phyloP scores from a whole-genome alignment of 2,797 vertebrate species.

The Euthynnus affinis region DNA sequence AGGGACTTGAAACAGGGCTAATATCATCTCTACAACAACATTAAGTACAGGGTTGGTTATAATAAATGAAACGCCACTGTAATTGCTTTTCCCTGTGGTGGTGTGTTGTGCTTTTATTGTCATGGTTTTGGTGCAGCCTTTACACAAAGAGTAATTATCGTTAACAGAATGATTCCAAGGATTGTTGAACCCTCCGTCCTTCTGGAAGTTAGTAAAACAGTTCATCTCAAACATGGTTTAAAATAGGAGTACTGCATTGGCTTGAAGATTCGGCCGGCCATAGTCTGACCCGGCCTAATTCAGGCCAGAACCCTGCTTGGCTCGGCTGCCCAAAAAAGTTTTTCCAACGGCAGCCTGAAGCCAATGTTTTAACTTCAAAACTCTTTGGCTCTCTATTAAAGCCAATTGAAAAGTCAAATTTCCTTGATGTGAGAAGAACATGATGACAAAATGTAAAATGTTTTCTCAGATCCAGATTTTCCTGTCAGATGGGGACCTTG shows the following conservation, averaged over 20 bases:
- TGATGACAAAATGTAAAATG: conserved; percentile 8
- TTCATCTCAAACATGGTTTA: conserved; percentile 10
- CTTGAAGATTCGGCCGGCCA: neutral
- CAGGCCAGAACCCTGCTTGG: neutral
- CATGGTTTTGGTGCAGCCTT: conserved; percentile 35
- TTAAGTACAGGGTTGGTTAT: conserved; percentile 44
- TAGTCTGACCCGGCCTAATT: conserved; percentile 12
- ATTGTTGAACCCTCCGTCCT: conserved; percentile 17
- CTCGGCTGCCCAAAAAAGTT: neutral
- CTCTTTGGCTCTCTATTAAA: neutral
- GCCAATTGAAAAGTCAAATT: neutral
- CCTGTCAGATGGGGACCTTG: neutral
- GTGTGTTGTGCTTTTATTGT: conserved; percentile 48
- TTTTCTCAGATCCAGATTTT: conserved; percentile 2
- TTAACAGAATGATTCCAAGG: conserved; percentile 34
- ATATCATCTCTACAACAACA: conserved; percentile 34
- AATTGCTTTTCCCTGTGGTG: conserved; percentile 49
- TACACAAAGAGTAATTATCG: conserved; percentile 32
- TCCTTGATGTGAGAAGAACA: neutral
- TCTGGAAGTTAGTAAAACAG: conserved; percentile 28
- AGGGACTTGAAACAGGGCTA: conserved; percentile 18
- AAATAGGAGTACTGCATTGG: neutral
- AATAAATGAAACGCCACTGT: conserved; percentile 49
- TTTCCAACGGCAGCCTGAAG: neutral
- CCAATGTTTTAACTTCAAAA: conserved; percentile 1